A percentile compares a stretch with the other conserved stretches of the same genome.
These are phyloP conservation scores for Sphecodes monilicornis DNA, from an alignment of 2,888 invertebrate species.

Conservation along the genomic window DNA sequence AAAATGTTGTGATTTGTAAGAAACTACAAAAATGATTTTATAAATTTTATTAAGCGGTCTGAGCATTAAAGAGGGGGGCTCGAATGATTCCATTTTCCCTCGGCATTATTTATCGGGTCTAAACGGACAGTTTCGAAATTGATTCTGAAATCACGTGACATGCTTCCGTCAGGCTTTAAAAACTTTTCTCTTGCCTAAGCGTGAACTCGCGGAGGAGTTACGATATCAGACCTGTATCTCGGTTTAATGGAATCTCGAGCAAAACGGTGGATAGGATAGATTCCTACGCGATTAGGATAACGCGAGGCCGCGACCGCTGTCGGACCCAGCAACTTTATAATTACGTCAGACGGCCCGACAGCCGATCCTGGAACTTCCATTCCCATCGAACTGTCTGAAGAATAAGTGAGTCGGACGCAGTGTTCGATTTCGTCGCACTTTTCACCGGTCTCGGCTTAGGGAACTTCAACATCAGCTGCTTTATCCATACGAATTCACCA, in stretches of 20 bases:
- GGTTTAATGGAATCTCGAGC: neutral
- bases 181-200: slow-evolving; percentile 49
- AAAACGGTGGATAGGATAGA: neutral
- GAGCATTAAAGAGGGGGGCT: neutral
- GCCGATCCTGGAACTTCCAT: neutral
- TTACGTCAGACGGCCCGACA: slow-evolving; percentile 3
- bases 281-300: slow-evolving; percentile 1
- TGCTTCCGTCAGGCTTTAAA: slow-evolving; percentile 29
- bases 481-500: neutral
- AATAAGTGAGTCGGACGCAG: neutral
- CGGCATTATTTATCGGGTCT: neutral
- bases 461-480: neutral
- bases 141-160: slow-evolving; percentile 39
- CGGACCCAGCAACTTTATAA: slow-evolving; percentile 2
- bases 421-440: slow-evolving; percentile 2
- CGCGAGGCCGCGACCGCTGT: neutral
- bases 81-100: neutral
- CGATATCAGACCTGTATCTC: slow-evolving; percentile 10
- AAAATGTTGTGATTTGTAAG: neutral
- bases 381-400: neutral
- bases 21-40: neutral
- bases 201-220: slow-evolving; percentile 56
- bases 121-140: slow-evolving; percentile 22
- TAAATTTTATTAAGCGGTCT: neutral
- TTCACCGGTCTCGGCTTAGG: no score